Evolutionary conservation across 2,888 invertebrate genomes (phyloP).

Genomic region (Stenichneumon culpator): DNA sequence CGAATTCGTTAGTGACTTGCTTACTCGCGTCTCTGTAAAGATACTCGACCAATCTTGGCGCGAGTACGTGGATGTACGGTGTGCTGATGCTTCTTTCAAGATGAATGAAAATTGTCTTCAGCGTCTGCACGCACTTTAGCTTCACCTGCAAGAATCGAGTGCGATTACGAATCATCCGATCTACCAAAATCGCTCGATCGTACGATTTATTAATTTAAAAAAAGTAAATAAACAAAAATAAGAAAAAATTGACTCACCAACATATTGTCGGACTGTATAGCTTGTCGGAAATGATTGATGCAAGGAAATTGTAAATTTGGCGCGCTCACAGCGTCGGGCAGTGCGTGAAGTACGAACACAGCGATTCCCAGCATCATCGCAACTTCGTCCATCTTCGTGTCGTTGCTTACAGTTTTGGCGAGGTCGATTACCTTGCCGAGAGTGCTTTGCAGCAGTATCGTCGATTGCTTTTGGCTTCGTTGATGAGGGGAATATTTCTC

Average conservation of each 20-base stretch:
- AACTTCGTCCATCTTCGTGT: conserved; percentile 93
- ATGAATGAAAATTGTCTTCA: conserved; percentile 92
- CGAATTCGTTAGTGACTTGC: conserved; percentile 88
- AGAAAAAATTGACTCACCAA: conserved; percentile 84
- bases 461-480: conserved; percentile 90
- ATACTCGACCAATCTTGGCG: too few relatives aligned
- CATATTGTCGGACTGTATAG: conserved; percentile 89
- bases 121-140: conserved; percentile 92
- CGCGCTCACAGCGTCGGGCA: conserved; percentile 91
- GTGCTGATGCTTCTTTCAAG: too few relatives aligned
- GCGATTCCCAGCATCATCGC: conserved; percentile 95
- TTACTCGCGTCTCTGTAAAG: conserved; percentile 88
- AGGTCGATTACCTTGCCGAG: conserved; percentile 96
- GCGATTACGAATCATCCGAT: not conserved
- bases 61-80: too few relatives aligned
- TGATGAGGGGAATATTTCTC: conserved; percentile 89
- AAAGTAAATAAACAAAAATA: conserved; percentile 11
- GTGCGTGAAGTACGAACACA: conserved; percentile 94
- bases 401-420: conserved; percentile 93
- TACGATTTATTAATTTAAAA: not conserved
- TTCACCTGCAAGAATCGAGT: conserved; percentile 86
- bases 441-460: conserved; percentile 93
- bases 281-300: conserved; percentile 96
- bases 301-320: too few relatives aligned
- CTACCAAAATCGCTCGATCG: not conserved